These are phyloP conservation scores for Oryzias melastigma DNA, from an alignment of 2,113 vertebrate species.

Conservation along the genomic window DNA sequence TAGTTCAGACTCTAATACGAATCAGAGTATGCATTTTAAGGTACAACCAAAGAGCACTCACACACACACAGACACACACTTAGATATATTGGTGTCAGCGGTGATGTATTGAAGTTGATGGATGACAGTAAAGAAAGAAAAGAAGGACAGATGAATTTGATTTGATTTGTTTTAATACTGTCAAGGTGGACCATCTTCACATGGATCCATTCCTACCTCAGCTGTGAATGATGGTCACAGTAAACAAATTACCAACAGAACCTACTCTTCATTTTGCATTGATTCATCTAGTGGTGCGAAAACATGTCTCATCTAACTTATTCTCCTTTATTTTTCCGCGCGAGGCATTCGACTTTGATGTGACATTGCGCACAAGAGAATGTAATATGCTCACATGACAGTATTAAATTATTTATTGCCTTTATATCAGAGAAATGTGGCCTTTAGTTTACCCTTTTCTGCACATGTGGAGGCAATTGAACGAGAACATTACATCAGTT, in stretches of 20 bases:
- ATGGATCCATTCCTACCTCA: conserved; percentile 34
- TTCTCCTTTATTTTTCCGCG: not conserved
- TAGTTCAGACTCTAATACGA: conserved; percentile 15
- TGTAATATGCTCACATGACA: conserved; percentile 6
- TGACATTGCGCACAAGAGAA: conserved; percentile 1
- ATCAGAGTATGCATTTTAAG: not conserved
- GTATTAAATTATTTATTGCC: not conserved
- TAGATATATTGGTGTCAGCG: conserved; percentile 33
- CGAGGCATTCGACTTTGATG: no score
- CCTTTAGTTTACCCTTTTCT: no score
- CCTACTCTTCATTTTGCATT: conserved; percentile 72
- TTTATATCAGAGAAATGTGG: no score
- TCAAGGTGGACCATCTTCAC: conserved; percentile 18
- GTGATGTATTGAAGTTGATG: conserved; percentile 71
- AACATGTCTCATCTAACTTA: not conserved
- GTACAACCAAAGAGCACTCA: not conserved
- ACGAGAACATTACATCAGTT: no score
- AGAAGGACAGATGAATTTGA: conserved; percentile 71
- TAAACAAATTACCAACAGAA: conserved; percentile 76
- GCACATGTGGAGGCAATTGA: no score
- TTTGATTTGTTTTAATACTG: conserved; percentile 75
- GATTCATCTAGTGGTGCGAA: conserved; percentile 27
- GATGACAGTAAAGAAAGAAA: conserved; percentile 62
- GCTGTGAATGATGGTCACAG: conserved; percentile 50
- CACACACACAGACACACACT: conserved; percentile 1